These are phyloP conservation scores for Caenorhabditis sp. DNA, from an alignment of 2,888 invertebrate genomes.

Conservation along the genomic window DNA sequence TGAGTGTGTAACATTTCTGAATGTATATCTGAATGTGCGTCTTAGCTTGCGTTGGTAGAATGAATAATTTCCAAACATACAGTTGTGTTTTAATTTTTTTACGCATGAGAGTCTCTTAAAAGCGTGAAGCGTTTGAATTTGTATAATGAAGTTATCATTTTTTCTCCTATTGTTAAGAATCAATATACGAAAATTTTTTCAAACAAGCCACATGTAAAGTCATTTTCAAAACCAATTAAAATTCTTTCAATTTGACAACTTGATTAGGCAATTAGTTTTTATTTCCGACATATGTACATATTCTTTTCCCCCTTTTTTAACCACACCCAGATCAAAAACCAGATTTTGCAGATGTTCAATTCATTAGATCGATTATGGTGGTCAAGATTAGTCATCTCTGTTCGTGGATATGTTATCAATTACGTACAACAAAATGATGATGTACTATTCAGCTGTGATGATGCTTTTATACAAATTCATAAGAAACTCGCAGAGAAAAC, in stretches of 20 bases:
- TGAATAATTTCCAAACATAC: too few relatives aligned
- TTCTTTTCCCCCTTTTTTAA: background rate
- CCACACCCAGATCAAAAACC: slow-evolving; percentile 2
- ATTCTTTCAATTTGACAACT: background rate
- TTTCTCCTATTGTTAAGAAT: too few relatives aligned
- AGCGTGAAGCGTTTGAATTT: too few relatives aligned
- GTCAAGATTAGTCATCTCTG: slow-evolving; percentile 66
- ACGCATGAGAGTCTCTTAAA: too few relatives aligned
- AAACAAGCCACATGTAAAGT: too few relatives aligned
- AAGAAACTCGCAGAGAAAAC: slow-evolving; percentile 53
- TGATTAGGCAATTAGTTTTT: background rate
- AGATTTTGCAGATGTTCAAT: slow-evolving; percentile 45
- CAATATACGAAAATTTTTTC: too few relatives aligned
- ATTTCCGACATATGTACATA: background rate
- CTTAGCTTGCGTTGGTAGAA: too few relatives aligned
- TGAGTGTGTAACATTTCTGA: too few relatives aligned
- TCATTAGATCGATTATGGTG: slow-evolving; percentile 62
- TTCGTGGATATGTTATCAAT: slow-evolving; percentile 65
- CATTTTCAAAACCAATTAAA: background rate
- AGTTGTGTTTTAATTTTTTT: too few relatives aligned
- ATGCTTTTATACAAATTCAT: slow-evolving; percentile 63
- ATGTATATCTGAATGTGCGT: too few relatives aligned
- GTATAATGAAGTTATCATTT: too few relatives aligned
- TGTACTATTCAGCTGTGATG: slow-evolving; percentile 61
- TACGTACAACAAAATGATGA: slow-evolving; percentile 56